Evolutionary conservation across 37 sponge, comb jelly and placozoan genomes (phyloP), one percentile per base, ranked within the genome.

Genomic region (Chondrosia reniformis): DNA sequence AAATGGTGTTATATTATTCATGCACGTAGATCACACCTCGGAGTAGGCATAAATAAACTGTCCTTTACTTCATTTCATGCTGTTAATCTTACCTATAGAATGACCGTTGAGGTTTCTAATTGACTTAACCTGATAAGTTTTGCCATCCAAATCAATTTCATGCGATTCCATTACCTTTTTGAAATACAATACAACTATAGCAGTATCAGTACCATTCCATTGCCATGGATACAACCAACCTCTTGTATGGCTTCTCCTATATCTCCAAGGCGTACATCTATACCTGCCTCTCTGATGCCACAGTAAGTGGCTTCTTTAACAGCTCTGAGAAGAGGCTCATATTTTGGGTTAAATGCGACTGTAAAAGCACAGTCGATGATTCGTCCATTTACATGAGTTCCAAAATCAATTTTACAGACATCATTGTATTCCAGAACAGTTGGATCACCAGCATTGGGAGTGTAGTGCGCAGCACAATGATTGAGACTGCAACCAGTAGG

Each of bases 351-450:
- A 81, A 98, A 98, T 52, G 93, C 93, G 17, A 98, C 91, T 40
- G 99, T 98, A 82, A 92, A 98, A 21, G 99, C 99, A 85, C 99
- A 98, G 83, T 98, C 99, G 62, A 98, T 95, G 40, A 98, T 92
- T 22, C 90, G 75, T 0, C 97, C 97, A 61, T 96, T 92, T 31
- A 98, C 86, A 41, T 98, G 99, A 28, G 96, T 95, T 10, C 99
- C 99, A 86, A 95, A 98, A 81, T 98, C 99, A 19, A 98, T 83
- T 77, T 98, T 98, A 76, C 95, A 94, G 39, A 98, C 96, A 54
- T 98, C 99, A 79, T 98, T 94, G 65, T 95, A 95, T 44, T 84
- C 74, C 4, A 98, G 91, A 24, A 98, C 96, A 49, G 96, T 98
- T 37, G 85, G 65, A 78, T 98, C 99, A 4, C 99, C 99, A 63